Percentiles rank a stretch among this genome's conserved stretches.
phyloP scores from a whole-genome alignment of 2,113 vertebrate genomes.

The Gnathonemus echidnorhynchus region DNA sequence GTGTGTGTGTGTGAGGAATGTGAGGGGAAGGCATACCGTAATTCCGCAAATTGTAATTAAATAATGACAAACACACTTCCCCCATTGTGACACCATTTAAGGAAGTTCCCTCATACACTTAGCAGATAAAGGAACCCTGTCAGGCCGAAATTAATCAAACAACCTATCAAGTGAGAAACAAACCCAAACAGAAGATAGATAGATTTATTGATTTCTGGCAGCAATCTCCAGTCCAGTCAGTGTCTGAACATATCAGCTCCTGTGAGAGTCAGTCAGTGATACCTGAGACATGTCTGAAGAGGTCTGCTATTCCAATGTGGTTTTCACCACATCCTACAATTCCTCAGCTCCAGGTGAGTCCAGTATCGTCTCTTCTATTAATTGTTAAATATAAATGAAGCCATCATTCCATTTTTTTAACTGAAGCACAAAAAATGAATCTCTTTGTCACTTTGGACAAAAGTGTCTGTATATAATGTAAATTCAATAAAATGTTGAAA shows the following conservation, averaged over 20 bases:
- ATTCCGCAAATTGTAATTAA: background rate
- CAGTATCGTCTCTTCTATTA: background rate
- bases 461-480: background rate
- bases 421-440: background rate
- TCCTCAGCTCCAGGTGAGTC: slow-evolving; percentile 15
- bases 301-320: slow-evolving; percentile 22
- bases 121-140: background rate
- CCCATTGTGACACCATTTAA: background rate
- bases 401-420: too few relatives aligned
- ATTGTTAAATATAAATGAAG: too few relatives aligned
- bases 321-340: background rate
- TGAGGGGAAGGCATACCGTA: background rate
- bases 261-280: background rate
- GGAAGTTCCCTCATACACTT: background rate
- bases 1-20: background rate
- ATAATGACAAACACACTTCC: background rate
- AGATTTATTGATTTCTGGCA: too few relatives aligned
- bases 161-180: background rate
- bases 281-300: slow-evolving; percentile 27
- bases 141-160: background rate
- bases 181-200: too few relatives aligned
- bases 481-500: background rate
- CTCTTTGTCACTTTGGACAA: background rate
- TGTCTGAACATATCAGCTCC: background rate
- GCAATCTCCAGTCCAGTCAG: too few relatives aligned